These are phyloP conservation scores for Oeneis ivallda DNA, from an alignment of 2,888 invertebrate species.

Conservation along the genomic window DNA sequence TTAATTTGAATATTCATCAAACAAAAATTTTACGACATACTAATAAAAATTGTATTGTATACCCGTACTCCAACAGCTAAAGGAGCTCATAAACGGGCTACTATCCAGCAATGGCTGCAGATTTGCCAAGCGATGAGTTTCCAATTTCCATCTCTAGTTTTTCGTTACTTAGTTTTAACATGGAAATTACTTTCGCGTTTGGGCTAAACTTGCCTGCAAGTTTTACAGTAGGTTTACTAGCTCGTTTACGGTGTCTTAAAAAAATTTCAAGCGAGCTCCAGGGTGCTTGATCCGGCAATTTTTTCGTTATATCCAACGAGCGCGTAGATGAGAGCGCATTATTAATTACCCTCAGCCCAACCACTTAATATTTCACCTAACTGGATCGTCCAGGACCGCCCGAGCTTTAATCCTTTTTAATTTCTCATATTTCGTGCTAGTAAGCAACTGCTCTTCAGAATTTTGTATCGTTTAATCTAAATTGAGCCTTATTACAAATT, in stretches of 20 bases:
- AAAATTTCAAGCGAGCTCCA: constrained; percentile 44
- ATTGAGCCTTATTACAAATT: too few relatives aligned
- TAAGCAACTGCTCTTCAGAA: constrained; percentile 24
- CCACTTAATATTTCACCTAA: constrained; percentile 75
- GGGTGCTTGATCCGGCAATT: constrained; percentile 67
- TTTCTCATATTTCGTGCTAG: constrained; percentile 65
- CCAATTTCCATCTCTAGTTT: not conserved
- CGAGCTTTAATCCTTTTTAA: constrained; percentile 69
- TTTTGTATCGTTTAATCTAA: constrained; percentile 13
- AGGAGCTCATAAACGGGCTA: not conserved
- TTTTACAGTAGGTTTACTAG: not conserved
- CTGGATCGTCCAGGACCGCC: constrained; percentile 65
- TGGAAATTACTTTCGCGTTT: too few relatives aligned
- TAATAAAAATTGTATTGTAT: too few relatives aligned
- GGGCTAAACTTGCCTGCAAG: not conserved
- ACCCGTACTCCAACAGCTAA: constrained; percentile 19
- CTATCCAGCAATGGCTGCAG: not conserved
- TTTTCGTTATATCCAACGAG: constrained; percentile 71
- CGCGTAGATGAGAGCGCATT: constrained; percentile 63
- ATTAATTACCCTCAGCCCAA: constrained; percentile 70
- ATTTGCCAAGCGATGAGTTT: not conserved
- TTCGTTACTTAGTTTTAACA: too few relatives aligned
- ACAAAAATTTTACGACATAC: too few relatives aligned
- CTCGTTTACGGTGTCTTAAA: constrained; percentile 19
- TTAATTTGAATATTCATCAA: too few relatives aligned